These are phyloP conservation scores for Eristalis tenax DNA, from an alignment of 2,888 invertebrate genomes.

Conservation along the genomic window DNA sequence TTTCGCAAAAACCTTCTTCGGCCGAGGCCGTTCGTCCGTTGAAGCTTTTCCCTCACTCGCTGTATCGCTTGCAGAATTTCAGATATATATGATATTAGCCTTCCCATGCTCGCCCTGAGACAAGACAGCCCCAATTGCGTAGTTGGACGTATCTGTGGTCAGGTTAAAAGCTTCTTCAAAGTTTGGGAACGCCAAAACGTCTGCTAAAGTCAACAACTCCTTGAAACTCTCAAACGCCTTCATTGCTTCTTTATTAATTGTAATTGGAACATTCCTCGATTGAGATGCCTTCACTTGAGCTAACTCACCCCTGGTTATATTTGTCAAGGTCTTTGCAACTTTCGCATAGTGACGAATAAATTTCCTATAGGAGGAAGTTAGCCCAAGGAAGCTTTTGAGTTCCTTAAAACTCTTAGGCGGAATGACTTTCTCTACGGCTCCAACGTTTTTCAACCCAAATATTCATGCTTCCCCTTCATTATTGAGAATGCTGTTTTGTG, in stretches of 20 bases:
- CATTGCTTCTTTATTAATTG: neutral
- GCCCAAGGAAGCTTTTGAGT: slow-evolving; percentile 53
- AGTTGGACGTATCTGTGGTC: slow-evolving; percentile 28
- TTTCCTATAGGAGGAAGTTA: neutral
- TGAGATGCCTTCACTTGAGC: slow-evolving; percentile 1
- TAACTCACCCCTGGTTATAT: too few relatives aligned
- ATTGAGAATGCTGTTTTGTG: too few relatives aligned
- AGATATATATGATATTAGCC: slow-evolving; percentile 17
- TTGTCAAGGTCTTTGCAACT: too few relatives aligned
- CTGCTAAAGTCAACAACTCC: slow-evolving; percentile 1
- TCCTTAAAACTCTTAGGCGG: slow-evolving; percentile 56
- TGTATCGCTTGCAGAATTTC: too few relatives aligned
- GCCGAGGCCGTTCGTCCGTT: too few relatives aligned
- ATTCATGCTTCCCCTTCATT: too few relatives aligned
- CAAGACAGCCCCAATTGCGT: slow-evolving; percentile 23
- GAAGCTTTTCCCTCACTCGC: too few relatives aligned
- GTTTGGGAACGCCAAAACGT: slow-evolving; percentile 22
- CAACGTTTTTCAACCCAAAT: slow-evolving; percentile 1
- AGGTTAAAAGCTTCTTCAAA: slow-evolving; percentile 16
- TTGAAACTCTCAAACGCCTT: slow-evolving; percentile 7
- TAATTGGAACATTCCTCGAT: slow-evolving; percentile 3
- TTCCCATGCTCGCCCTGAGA: too few relatives aligned
- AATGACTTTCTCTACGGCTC: slow-evolving; percentile 37
- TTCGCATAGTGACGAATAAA: too few relatives aligned
- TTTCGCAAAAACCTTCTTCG: too few relatives aligned